These are phyloP conservation scores for Phymatocera aterrima DNA, from an alignment of 2,888 invertebrate genomes.

Conservation along the genomic window DNA sequence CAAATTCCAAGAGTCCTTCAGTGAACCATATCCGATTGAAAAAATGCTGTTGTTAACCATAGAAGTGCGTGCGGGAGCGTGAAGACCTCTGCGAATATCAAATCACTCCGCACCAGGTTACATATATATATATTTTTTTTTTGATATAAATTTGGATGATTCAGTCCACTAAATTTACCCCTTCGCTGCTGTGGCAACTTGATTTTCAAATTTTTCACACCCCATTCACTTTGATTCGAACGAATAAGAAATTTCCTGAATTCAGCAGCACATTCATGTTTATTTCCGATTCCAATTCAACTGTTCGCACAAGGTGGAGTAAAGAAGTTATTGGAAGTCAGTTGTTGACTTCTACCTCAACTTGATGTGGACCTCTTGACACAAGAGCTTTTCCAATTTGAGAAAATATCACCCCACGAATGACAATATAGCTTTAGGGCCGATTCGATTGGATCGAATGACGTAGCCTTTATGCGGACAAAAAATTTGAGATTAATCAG, in stretches of 20 bases:
- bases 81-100: background rate
- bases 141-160: background rate
- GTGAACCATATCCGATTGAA: background rate
- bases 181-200: background rate
- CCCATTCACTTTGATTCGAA: background rate
- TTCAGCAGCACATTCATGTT: background rate
- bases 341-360: background rate
- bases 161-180: background rate
- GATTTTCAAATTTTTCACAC: no score
- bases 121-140: background rate
- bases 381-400: background rate
- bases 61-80: background rate
- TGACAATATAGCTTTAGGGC: background rate
- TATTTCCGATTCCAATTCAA: background rate
- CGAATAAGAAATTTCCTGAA: background rate
- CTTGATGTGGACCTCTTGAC: background rate
- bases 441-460: background rate
- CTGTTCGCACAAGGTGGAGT: background rate
- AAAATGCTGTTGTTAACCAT: background rate
- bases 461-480: background rate
- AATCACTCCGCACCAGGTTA: background rate
- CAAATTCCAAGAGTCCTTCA: constrained; percentile 18
- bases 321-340: background rate
- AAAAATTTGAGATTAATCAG: background rate
- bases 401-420: background rate